Percentiles rank a stretch among this genome's conserved stretches.
Conservation (phyloP, 2,797 vertebrate species). For the Sebastiscus albofasciatus region DNA sequence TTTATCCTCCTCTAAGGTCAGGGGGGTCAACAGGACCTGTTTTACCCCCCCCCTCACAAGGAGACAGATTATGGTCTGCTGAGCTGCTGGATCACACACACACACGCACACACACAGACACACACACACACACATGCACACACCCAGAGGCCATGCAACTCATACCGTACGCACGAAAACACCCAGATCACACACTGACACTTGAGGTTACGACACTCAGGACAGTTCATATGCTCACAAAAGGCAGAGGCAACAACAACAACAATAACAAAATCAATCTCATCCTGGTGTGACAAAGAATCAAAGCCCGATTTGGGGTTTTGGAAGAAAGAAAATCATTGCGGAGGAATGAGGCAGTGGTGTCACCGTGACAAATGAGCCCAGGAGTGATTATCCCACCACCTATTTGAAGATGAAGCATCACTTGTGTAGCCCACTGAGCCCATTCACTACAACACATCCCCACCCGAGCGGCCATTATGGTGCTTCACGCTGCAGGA, state of each 20-base stretch:
- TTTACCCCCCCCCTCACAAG: slow-evolving; percentile 15
- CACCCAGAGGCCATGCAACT: slow-evolving; percentile 74
- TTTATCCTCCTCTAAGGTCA: slow-evolving; percentile 69
- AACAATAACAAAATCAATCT: slow-evolving; percentile 8
- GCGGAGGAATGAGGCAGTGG: slow-evolving; percentile 64
- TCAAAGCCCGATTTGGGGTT: slow-evolving; percentile 22
- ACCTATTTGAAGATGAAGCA: slow-evolving; percentile 32
- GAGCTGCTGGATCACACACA: slow-evolving; percentile 58
- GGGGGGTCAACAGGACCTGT: slow-evolving; percentile 48
- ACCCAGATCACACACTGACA: slow-evolving; percentile 48
- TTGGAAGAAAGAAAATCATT: not conserved
- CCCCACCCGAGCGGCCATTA: slow-evolving; percentile 5
- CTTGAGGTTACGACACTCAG: slow-evolving; percentile 54
- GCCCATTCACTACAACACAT: slow-evolving; percentile 15
- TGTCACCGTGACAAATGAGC: slow-evolving; percentile 50
- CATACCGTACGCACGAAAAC: slow-evolving; percentile 53
- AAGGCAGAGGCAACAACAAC: slow-evolving; percentile 59
- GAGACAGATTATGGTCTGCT: slow-evolving; percentile 52
- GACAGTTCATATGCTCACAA: slow-evolving; percentile 56
- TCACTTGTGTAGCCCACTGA: slow-evolving; percentile 27
- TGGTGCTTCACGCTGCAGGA: slow-evolving; percentile 42
- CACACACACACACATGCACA: slow-evolving; percentile 46
- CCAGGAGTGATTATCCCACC: slow-evolving; percentile 23
- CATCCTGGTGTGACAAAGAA: slow-evolving; percentile 45
- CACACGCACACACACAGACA: slow-evolving; percentile 1